Evolutionary conservation across 2,888 invertebrate species (phyloP).

Genomic region (Monopis laevigella): DNA sequence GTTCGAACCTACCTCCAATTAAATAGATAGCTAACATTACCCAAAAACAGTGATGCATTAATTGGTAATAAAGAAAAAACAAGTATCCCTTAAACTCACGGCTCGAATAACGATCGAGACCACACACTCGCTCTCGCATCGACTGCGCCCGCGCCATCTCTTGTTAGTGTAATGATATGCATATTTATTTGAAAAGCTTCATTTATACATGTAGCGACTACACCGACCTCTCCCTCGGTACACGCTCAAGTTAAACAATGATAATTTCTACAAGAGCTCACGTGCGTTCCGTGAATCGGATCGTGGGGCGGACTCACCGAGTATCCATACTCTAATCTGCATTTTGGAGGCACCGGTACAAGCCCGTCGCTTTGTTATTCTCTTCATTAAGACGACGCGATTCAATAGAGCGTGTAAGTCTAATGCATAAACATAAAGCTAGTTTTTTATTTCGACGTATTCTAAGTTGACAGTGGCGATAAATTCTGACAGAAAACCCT

Average conservation of each 20-base stretch:
- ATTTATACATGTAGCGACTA: slow-evolving; percentile 2
- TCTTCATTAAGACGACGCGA: slow-evolving; percentile 18
- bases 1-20: slow-evolving; percentile 5
- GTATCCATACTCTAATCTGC: slow-evolving; percentile 55
- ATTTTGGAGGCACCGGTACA: slow-evolving; percentile 40
- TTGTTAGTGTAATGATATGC: slow-evolving; percentile 60
- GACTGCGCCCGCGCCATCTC: slow-evolving; percentile 30
- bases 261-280: slow-evolving; percentile 43
- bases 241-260: slow-evolving; percentile 42
- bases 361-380: slow-evolving; percentile 26
- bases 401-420: slow-evolving; percentile 9
- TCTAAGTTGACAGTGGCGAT: slow-evolving; percentile 7
- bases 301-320: slow-evolving; percentile 38
- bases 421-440: slow-evolving; percentile 25
- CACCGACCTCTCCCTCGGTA: slow-evolving; percentile 1
- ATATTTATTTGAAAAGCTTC: slow-evolving; percentile 49
- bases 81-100: slow-evolving; percentile 8
- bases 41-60: slow-evolving; percentile 42
- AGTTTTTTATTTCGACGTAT: slow-evolving; percentile 18
- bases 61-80: slow-evolving; percentile 41
- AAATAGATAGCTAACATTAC: slow-evolving; percentile 41
- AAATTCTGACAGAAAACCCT: slow-evolving; percentile 17
- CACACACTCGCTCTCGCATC: slow-evolving; percentile 40
- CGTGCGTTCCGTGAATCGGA: slow-evolving; percentile 38
- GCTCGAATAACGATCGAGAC: slow-evolving; percentile 27